phyloP scores from a whole-genome alignment of 2,797 vertebrate species.

The Halcyon chelicuti region DNA sequence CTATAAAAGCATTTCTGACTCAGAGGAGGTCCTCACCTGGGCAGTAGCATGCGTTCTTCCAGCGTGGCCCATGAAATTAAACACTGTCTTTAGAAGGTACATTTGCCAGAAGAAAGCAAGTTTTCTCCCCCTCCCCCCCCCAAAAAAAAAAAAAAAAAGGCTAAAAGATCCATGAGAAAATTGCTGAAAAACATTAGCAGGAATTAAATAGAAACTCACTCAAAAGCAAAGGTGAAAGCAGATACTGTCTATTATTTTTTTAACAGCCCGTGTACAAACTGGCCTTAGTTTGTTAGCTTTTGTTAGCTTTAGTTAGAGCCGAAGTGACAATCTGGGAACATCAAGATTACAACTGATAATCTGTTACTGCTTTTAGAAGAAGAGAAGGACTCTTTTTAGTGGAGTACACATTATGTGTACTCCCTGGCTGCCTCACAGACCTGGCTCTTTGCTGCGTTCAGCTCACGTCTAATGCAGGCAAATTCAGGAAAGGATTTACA shows the following conservation, averaged over 20 bases:
- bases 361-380: background rate
- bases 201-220: background rate
- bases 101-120: background rate
- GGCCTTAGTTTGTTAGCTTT: background rate
- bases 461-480: background rate
- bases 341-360: background rate
- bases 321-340: background rate
- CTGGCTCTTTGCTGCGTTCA: background rate
- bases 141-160: background rate
- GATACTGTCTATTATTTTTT: background rate
- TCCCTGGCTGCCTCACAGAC: background rate
- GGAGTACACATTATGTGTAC: background rate
- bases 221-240: background rate
- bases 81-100: background rate
- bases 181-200: background rate
- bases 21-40: background rate
- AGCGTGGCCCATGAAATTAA: background rate
- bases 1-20: background rate
- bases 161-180: background rate
- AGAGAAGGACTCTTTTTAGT: conserved; percentile 6
- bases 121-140: no score
- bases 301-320: background rate
- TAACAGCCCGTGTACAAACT: background rate
- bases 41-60: background rate
- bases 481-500: background rate